Conservation (phyloP, 2,113 vertebrate species). For the Oncorhynchus gorbuscha region DNA sequence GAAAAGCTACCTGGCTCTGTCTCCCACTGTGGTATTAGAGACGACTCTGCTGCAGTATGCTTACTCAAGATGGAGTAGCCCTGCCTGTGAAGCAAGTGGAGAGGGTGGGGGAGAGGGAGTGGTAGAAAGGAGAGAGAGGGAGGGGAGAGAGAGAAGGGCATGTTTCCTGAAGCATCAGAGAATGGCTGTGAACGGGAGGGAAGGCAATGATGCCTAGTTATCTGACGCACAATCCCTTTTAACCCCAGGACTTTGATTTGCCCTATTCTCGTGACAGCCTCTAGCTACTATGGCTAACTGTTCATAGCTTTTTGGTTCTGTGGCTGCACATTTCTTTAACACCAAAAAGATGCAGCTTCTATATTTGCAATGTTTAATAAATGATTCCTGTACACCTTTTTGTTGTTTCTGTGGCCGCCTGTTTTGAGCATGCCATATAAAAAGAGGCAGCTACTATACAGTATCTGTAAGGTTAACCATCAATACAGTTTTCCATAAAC, state of each 20-base stretch:
- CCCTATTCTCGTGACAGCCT: slow-evolving; percentile 49
- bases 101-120: slow-evolving; percentile 26
- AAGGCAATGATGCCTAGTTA: slow-evolving; percentile 55
- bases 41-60: slow-evolving; percentile 38
- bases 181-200: slow-evolving; percentile 38
- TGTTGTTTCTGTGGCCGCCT: slow-evolving; percentile 27
- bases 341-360: background rate
- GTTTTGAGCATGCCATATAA: background rate
- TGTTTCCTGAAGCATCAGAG: slow-evolving; percentile 32
- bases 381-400: slow-evolving; percentile 2
- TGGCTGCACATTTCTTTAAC: background rate
- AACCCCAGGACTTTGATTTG: slow-evolving; percentile 63
- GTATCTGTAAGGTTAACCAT: background rate
- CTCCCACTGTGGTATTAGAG: slow-evolving; percentile 31
- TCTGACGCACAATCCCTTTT: slow-evolving; percentile 70
- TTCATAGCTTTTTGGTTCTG: slow-evolving; percentile 33
- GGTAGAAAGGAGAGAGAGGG: background rate
- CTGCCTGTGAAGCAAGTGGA: slow-evolving; percentile 48
- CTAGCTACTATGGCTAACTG: slow-evolving; percentile 23
- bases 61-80: slow-evolving; percentile 46
- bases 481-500: background rate
- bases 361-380: background rate
- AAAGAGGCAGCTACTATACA: background rate
- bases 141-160: slow-evolving; percentile 1
- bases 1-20: background rate